A percentile compares a stretch with the other conserved stretches of the same genome.
These are phyloP conservation scores for Odontamblyopus rebecca DNA, from an alignment of 2,797 vertebrate genomes.

Conservation along the genomic window DNA sequence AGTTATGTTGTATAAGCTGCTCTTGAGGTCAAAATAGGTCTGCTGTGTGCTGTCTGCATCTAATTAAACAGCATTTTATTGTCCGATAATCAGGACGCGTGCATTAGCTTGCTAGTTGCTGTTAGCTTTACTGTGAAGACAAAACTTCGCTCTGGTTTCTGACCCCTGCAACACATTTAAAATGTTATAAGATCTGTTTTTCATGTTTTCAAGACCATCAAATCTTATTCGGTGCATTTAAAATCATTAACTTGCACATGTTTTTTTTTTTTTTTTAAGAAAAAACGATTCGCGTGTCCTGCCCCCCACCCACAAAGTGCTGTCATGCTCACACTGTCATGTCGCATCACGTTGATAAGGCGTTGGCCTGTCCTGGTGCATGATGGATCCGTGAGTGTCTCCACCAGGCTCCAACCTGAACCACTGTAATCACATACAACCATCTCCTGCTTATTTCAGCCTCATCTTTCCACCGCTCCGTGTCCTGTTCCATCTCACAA, in stretches of 20 bases:
- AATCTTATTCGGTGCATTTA: no score
- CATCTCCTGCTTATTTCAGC: slow-evolving; percentile 4
- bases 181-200: no score
- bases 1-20: no score
- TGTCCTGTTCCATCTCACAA: slow-evolving; percentile 2
- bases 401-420: slow-evolving; percentile 18
- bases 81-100: no score
- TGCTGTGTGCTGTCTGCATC: no score
- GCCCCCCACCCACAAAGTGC: slow-evolving; percentile 38
- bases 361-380: slow-evolving; percentile 22
- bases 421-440: slow-evolving; percentile 16
- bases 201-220: no score
- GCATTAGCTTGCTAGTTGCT: no score
- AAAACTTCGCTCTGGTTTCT: no score
- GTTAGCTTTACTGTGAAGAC: no score
- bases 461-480: not conserved
- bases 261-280: not conserved
- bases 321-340: slow-evolving; percentile 59
- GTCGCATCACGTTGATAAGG: slow-evolving; percentile 56
- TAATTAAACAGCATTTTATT: no score
- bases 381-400: slow-evolving; percentile 18
- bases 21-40: no score
- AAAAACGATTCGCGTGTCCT: not conserved
- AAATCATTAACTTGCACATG: not conserved
- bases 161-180: no score